Evolutionary conservation across 2,113 vertebrate genomes (phyloP).

Genomic region (Urocolius indicus): DNA sequence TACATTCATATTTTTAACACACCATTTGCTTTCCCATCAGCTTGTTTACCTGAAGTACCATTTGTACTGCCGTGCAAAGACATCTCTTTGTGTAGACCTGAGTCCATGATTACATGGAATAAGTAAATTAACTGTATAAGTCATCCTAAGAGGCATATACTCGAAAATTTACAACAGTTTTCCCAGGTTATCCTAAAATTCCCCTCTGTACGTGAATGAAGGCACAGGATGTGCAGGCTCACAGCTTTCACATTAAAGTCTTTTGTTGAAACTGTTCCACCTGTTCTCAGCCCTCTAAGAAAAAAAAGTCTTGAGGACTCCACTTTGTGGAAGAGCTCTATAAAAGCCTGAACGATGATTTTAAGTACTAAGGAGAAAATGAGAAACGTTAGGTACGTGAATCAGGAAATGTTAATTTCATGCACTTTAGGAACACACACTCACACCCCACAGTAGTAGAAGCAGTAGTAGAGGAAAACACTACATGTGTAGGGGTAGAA

Average conservation of each 20-base stretch:
- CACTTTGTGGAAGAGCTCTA: constrained; percentile 91
- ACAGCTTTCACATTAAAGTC: constrained; percentile 75
- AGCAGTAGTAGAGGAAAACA: constrained; percentile 99
- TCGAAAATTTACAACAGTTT: constrained; percentile 95
- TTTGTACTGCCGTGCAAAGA: not conserved
- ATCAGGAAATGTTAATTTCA: constrained; percentile 98
- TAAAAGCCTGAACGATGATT: constrained; percentile 90
- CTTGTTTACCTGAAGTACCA: not conserved
- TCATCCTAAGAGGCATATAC: constrained; percentile 88
- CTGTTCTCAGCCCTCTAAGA: constrained; percentile 78
- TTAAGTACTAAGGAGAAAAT: constrained; percentile 90
- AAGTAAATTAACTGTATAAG: constrained; percentile 1
- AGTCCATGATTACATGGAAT: constrained; percentile 7
- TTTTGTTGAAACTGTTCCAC: constrained; percentile 77
- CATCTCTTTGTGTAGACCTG: constrained; percentile 19
- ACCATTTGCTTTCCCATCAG: constrained; percentile 1
- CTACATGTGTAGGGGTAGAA: constrained; percentile 99
- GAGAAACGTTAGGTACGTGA: constrained; percentile 88
- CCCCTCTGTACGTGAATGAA: constrained; percentile 60
- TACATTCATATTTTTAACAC: not conserved
- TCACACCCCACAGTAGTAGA: constrained; percentile 99
- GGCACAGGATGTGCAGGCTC: constrained; percentile 83
- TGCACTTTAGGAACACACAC: constrained; percentile 99
- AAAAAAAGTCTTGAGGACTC: constrained; percentile 83
- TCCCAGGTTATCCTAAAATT: constrained; percentile 42